Base-by-base conservation (phyloP, 2,113 vertebrate species). In the Gorsachius goisagi region DNA sequence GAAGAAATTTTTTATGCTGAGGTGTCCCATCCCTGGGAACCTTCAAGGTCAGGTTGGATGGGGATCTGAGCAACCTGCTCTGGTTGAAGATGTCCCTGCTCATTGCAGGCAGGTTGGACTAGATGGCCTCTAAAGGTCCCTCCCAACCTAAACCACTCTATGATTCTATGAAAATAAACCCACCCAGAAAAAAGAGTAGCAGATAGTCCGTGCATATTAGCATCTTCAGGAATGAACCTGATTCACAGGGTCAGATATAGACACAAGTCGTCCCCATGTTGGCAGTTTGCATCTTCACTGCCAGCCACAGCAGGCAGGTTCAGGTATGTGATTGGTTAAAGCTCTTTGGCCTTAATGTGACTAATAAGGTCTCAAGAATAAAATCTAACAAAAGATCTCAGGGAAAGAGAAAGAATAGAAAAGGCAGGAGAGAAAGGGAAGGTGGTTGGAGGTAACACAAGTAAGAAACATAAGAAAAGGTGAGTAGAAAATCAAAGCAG, bases 381-480 rank as follows among this genome's bases (percentile, higher is more conserved):
- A 88, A 79, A 79, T 55, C 41, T 22, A n/a, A 28, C 5, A 8
- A 5, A 52, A 52, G 30, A 24, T 32, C 9, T 64, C 32, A 52
- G 33, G 47, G 53, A 68, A 45, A 39, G 32, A 56, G 32, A 37
- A 90, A 80, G 35, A 27, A 24, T 5, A 67, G 41, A 66, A 72
- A 62, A 77, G 19, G 14, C 1, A 12, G 22, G 35, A 82, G 49
- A 82, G 33, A 72, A 72, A 60, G 21, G 17, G 53, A 69, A 8
- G 14, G 12, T 0, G 0, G 23, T 19, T 6, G 8, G 55, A 56
- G 19, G 45, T 24, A 84, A 17, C 0, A 0, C 28, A 33, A 8
- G 17, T 5, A 15, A 53, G 55, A 74, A 85, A n/a, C 1, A 0
- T 30, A 59, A 59, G 60, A n/a, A 58, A 83, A 86, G 16, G 11